Evolutionary conservation across 2,888 invertebrate species (phyloP), one percentile per base, ranked within the genome.

Genomic region (Eilema depressum): DNA sequence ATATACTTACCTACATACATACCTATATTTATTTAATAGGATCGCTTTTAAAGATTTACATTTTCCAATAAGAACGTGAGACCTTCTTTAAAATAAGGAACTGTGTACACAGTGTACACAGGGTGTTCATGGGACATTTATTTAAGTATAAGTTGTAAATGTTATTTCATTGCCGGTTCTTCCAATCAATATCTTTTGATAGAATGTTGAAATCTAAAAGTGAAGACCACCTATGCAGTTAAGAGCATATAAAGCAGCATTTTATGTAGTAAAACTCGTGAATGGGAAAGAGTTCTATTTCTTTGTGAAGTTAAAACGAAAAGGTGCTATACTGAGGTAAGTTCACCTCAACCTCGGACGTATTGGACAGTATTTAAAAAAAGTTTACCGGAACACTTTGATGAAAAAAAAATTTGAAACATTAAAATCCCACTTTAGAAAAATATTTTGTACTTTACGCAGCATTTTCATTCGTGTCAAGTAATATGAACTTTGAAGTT

Each of bases 11-110:
- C 62, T 79, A 68, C 65, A 11, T 37, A 37, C 33, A 37, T 37
- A 37, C 33, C 11, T 37, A 72, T 79, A 82, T 79, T 82, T 80
- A 80, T 82, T 81, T 80, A 76, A 73, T 71, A 72, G 69, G 25
- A 71, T 53, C 64, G 30, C 75, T 75, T 66, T 78, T 77, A 62
- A 30, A n/a, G 63, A 57, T 66, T 64, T 71, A 62, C 69, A 57
- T 69, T 66, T 68, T 65, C 57, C 64, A 66, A 77, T 77, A 68
- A 33, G 41, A 41, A 37, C 37, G 60, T 72, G 68, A 70, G 70
- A 66, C 61, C 63, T 74, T 76, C 63, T 69, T 76, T 75, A 33
- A 57, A 66, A 59, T 82, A 73, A 75, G 63, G 76, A 63, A 30
- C 37, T 20, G 64, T 68, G 53, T 69, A 73, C 70, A 80, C 63